A percentile compares a stretch with the other conserved stretches of the same genome.
These are phyloP conservation scores for Oreochromis niloticus DNA, from an alignment of 2,113 vertebrate species.

Conservation along the genomic window DNA sequence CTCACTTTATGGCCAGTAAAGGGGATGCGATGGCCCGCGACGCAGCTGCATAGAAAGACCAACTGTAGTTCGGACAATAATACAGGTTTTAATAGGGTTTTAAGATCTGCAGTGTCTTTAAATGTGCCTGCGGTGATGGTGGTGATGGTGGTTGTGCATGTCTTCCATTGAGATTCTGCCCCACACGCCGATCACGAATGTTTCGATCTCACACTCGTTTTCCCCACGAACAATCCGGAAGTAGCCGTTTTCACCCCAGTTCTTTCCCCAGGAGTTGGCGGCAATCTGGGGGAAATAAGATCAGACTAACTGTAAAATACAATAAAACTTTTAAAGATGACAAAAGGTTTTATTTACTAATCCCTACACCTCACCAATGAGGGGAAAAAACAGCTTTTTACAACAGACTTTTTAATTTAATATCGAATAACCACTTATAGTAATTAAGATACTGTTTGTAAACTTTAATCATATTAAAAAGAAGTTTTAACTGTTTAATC, in stretches of 20 bases:
- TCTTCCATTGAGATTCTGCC: constrained; percentile 92
- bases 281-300: constrained; percentile 73
- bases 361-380: background rate
- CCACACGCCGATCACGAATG: constrained; percentile 93
- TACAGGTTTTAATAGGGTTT: background rate
- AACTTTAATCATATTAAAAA: background rate
- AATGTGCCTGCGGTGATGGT: constrained; percentile 63
- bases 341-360: background rate
- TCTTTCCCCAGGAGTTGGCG: constrained; percentile 93
- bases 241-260: constrained; percentile 89
- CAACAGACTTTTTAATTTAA: background rate
- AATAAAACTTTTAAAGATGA: background rate
- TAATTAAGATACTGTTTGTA: background rate
- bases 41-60: background rate
- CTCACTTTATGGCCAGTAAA: background rate
- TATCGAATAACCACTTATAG: background rate
- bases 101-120: constrained; percentile 19
- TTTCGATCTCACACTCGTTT: constrained; percentile 94
- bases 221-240: constrained; percentile 88
- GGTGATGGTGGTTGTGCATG: constrained; percentile 76
- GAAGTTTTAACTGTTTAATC: background rate
- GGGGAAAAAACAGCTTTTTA: background rate
- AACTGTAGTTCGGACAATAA: background rate
- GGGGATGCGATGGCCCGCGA: constrained; percentile 2
- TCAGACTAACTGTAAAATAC: background rate